Base-by-base conservation (phyloP, 1,140 invertebrate genomes). In the Oryzaephilus surinamensis region DNA sequence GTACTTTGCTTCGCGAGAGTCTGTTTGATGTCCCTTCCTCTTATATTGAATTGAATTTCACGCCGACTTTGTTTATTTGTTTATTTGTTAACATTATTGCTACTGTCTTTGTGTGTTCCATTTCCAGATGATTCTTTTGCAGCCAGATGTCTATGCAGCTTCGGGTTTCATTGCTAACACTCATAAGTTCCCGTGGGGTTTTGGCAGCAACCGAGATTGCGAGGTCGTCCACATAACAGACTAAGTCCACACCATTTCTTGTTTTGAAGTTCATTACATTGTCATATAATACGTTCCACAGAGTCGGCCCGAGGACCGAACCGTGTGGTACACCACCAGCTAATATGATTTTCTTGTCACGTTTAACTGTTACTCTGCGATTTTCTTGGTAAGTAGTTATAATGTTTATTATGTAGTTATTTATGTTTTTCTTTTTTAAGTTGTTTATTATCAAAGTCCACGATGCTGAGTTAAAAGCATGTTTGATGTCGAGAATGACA, bases 251-350 rank as follows among this genome's bases (percentile, higher is more conserved):
- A 1, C 46, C 55, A 11, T 18, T n/a, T 0, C 47, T 38, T 1
- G 39, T 14, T 14, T 51, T 47, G 1, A 63, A 35, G 3, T 24
- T 15, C n/a, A 65, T 30, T 2, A 62, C 29, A 3, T 50, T 50
- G 26, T 65, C 57, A 12, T 66, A 55, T 1, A 64, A 38, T 0
- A 65, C 7, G 26, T 65, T 65, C 61, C 63, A 67, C 0, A 61
- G 35, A 0, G 45, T 29, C 0, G 63, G 58, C 1, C 62, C 63
- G 0, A 65, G 35, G 1, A 66, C 55, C 0, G 63, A 69, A 0
- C 63, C 63, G 41, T 69, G 63, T 0, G 65, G 64, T 11, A 27
- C 26, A 4, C 26, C 26, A 4, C 10, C n/a, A n/a, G n/a, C n/a
- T n/a, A n/a, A n/a, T n/a, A n/a, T n/a, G n/a, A n/a, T n/a, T n/a